Evolutionary conservation across 2,888 invertebrate species (phyloP), one percentile per base, ranked within the genome.

Genomic region (Enoplolaimus lenunculus): DNA sequence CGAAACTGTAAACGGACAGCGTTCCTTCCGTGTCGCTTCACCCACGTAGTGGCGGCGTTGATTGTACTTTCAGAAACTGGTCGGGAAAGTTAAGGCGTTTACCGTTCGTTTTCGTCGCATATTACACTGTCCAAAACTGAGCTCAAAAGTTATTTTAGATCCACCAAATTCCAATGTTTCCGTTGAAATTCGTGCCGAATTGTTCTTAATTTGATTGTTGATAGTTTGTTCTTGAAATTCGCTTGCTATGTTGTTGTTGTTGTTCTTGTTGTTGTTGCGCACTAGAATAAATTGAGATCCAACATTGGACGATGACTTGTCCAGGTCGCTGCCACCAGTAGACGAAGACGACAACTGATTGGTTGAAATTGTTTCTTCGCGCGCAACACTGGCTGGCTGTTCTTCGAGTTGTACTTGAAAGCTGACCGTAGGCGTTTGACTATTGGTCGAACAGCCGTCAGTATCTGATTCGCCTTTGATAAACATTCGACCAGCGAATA

Each of bases 91-190:
- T 30, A 3, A 7, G 16, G 34, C 3, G 31, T 59, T 68, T 2
- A 77, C 75, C 33, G 77, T 76, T 69, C 79, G 62, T 68, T 79
- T 78, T 31, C 79, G 66, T 3, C 79, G 72, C 79, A 79, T 79
- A 66, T 78, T 78, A 70, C 79, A 79, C n/a, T 75, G 76, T 35
- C 79, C 79, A 57, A 79, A 78, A 26, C 75, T 75, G 16, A 79
- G 73, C n/a, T 75, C 73, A 72, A 79, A 77, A 30, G 75, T 73
- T 2, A 75, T 72, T 28, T 35, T 59, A 33, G 69, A 33, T 60
- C 73, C 70, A n/a, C 68, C 72, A 57, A 70, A 1, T 31, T 45
- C 26, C n/a, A n/a, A n/a, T n/a, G n/a, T n/a, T n/a, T n/a, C n/a
- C n/a, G n/a, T n/a, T n/a, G n/a, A n/a, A n/a, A n/a, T n/a, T n/a